Evolutionary conservation across 30 jellyfish, hydroid and myxozoan genomes (phyloP).

Genomic region (Clytia hemisphaerica): DNA sequence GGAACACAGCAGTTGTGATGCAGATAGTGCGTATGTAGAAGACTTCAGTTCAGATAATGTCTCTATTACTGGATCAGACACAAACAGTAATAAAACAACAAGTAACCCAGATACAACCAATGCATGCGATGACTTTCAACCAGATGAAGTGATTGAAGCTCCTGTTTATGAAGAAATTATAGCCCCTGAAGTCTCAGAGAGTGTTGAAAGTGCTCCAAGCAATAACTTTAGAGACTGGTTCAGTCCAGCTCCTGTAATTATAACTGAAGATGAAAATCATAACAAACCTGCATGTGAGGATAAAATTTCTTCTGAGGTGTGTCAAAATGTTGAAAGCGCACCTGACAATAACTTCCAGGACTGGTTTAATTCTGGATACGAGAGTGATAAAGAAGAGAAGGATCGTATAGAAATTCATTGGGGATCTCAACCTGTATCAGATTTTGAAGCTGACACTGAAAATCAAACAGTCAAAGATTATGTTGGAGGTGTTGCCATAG

Average conservation of each 20-base stretch:
- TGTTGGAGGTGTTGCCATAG: no score
- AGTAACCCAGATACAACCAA: neutral
- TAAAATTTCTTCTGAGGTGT: neutral
- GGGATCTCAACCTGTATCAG: no score
- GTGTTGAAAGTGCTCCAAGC: neutral
- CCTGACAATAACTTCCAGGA: neutral
- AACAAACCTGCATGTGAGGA: neutral
- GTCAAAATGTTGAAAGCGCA: neutral
- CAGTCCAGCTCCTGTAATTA: conserved; percentile 3
- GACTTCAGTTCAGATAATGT: conserved; percentile 23
- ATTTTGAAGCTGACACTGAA: no score
- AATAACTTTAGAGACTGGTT: conserved; percentile 5
- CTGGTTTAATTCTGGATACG: neutral
- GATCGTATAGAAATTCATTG: no score
- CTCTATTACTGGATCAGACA: conserved; percentile 5
- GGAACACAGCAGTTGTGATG: conserved; percentile 19
- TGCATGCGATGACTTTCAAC: neutral
- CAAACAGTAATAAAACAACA: no score
- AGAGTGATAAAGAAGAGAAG: neutral
- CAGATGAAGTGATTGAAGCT: neutral
- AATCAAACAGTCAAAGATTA: no score
- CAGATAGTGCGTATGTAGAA: conserved; percentile 15
- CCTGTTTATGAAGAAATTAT: neutral
- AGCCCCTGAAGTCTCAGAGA: no score
- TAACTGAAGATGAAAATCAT: neutral